Evolutionary conservation across 2,888 invertebrate genomes (phyloP), one percentile per base, ranked within the genome.

Genomic region (Drosophila peninsularis): DNA sequence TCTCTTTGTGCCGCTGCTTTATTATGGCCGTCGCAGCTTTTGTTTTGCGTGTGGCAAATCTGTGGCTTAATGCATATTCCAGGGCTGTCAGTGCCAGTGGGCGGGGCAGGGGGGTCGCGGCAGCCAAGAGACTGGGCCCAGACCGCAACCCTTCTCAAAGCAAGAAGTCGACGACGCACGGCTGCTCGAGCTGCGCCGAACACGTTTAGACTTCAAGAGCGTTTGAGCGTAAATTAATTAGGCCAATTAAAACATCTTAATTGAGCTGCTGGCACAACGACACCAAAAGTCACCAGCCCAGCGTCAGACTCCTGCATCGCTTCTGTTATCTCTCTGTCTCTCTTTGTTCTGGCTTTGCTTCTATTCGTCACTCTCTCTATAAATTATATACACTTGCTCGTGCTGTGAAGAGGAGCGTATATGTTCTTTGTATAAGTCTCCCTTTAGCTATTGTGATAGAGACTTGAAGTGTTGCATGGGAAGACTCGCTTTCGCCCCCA

Each of bases 211-310:
- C 80, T 75, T 84, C 66, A 84, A 85, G 89, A 88, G 89, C 82
- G 87, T 81, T 89, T 89, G 83, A 89, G 91, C 88, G 91, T 88
- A 90, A 91, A 91, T 91, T 91, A 92, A 92, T 92, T 91, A 91
- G 90, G 83, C 89, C 91, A 91, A 92, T 92, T 92, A 92, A 89
- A 90, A 89, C 89, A 81, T 80, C 89, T 90, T 91, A 91, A 91
- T 92, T 91, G 90, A 91, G 92, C 90, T 91, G 91, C 80, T 70
- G 78, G 70, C 73, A 68, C 72, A 61, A 62, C 79, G 80, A 82
- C 73, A 71, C 36, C 62, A 64, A 37, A 62, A 67, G 58, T 41
- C 70, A 54, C 47, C 53, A 47, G 56, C 60, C 37, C 47, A 73
- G 70, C 79, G 58, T 45, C 14, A 34, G 36, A 41, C 41, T 13